phyloP scores from a whole-genome alignment of 2,113 vertebrate species.

The Centrocercus urophasianus region DNA sequence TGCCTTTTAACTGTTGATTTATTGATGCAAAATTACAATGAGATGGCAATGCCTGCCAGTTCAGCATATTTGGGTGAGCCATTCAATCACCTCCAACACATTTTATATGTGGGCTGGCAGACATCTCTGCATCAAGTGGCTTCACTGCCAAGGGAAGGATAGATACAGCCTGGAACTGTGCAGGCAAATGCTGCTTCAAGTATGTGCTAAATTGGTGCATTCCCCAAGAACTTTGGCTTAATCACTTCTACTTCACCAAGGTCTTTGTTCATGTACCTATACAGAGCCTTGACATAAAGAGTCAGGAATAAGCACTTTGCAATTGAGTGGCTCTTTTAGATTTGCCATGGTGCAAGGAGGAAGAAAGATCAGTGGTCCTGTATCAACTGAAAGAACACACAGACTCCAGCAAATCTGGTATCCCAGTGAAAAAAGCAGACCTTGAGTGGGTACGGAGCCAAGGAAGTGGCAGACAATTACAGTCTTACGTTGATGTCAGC shows the following conservation, averaged over 20 bases:
- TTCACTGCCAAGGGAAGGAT: neutral
- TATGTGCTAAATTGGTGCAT: neutral
- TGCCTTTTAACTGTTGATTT: slow-evolving; percentile 62
- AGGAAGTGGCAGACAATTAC: neutral
- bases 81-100: neutral
- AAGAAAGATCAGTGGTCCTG: neutral
- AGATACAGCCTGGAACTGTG: neutral
- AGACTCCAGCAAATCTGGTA: neutral
- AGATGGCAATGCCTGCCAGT: neutral
- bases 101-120: neutral
- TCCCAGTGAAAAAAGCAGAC: neutral
- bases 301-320: neutral
- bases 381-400: neutral
- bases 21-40: slow-evolving; percentile 37
- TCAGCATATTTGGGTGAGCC: slow-evolving; percentile 38
- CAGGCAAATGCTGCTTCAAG: neutral
- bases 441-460: neutral
- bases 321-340: neutral
- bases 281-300: neutral
- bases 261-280: neutral
- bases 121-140: neutral
- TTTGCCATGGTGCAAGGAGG: neutral
- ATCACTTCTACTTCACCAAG: neutral
- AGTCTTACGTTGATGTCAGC: neutral
- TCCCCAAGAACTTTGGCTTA: neutral